A percentile compares a stretch with the other conserved stretches of the same genome.
Evolutionary conservation across 2,113 vertebrate genomes (phyloP).

Genomic region (Struthidea cinerea): DNA sequence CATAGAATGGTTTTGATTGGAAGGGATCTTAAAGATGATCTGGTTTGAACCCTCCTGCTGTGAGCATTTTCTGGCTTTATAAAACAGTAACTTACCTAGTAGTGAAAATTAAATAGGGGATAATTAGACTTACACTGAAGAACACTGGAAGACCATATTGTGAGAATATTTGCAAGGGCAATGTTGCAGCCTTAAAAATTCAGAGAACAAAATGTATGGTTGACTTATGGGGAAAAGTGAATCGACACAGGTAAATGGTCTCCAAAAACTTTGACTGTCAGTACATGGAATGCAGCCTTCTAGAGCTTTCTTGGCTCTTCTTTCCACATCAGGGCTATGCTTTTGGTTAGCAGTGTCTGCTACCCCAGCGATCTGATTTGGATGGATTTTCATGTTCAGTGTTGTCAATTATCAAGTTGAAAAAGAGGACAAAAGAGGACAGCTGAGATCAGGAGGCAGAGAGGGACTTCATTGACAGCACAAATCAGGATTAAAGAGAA

Average conservation of each 20-base stretch:
- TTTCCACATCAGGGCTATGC: background rate
- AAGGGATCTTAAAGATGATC: background rate
- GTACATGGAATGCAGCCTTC: background rate
- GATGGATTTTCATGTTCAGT: background rate
- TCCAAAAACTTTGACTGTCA: background rate
- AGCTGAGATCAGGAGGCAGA: background rate
- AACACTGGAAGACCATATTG: background rate
- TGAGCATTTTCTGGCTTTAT: background rate
- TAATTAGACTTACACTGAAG: background rate
- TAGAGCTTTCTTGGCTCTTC: background rate
- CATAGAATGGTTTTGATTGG: background rate
- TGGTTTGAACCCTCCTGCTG: background rate
- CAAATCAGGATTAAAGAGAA: background rate
- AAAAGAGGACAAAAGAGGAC: background rate
- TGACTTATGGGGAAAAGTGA: background rate
- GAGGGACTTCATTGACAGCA: background rate
- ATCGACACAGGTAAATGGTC: background rate
- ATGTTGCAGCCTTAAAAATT: background rate
- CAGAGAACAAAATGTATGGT: rapidly evolving
- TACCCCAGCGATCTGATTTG: background rate
- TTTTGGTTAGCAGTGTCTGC: background rate
- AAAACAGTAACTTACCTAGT: background rate
- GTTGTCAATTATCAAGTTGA: background rate
- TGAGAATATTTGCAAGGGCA: background rate
- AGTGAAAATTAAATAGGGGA: background rate